A percentile compares a stretch with the other conserved stretches of the same genome.
Conservation (phyloP, 2,113 vertebrate species). For the Carassius carassius region DNA sequence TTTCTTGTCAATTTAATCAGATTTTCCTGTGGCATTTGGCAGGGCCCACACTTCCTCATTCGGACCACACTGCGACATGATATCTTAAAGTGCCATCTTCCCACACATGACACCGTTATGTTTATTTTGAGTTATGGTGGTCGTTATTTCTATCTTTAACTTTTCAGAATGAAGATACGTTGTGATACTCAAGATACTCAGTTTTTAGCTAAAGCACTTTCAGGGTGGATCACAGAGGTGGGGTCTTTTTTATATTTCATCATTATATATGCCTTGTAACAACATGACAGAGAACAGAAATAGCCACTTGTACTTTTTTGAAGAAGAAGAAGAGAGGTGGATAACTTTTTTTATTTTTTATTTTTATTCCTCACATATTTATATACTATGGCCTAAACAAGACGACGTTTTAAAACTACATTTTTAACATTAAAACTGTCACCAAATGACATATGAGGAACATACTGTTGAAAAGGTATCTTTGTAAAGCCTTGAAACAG, state of each 20-base stretch:
- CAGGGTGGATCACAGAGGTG: background rate
- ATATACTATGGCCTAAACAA: too few species aligned
- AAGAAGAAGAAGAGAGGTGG: too few species aligned
- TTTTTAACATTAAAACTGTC: too few species aligned
- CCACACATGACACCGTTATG: background rate
- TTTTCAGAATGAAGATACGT: background rate
- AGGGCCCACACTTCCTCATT: slow-evolving; percentile 3
- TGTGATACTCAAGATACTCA: too few species aligned
- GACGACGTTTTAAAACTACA: too few species aligned
- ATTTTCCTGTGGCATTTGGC: slow-evolving; percentile 22
- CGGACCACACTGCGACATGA: background rate
- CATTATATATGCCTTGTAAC: background rate
- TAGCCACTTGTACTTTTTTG: background rate
- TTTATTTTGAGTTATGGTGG: background rate
- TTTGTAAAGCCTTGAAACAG: background rate
- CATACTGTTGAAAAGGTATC: too few species aligned
- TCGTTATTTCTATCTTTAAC: background rate
- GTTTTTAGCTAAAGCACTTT: background rate
- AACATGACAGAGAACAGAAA: background rate
- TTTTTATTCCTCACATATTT: too few species aligned
- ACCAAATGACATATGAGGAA: too few species aligned
- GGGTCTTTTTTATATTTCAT: background rate
- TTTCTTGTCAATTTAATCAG: background rate
- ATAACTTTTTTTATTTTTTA: too few species aligned
- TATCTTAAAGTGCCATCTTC: background rate